phyloP scores from a whole-genome alignment of 2,113 vertebrate genomes.

The Pagrus major region DNA sequence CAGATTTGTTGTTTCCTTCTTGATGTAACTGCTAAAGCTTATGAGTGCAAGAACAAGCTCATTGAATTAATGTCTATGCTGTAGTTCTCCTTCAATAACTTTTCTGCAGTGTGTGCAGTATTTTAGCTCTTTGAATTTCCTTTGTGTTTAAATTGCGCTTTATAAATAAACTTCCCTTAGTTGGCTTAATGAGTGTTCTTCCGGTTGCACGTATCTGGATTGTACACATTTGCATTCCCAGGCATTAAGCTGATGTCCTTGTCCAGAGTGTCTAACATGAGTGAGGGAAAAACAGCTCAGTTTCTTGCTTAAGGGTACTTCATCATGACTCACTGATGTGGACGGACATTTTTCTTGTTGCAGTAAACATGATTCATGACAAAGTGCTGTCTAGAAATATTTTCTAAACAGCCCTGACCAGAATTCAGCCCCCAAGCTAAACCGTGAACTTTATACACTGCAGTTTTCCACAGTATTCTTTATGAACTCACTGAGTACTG shows the following conservation, averaged over 20 bases:
- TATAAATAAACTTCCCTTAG: neutral
- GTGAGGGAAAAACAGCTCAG: conserved; percentile 16
- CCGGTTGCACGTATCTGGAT: neutral
- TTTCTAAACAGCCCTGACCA: neutral
- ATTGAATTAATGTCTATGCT: neutral
- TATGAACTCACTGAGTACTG: neutral
- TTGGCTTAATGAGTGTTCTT: conserved; percentile 5
- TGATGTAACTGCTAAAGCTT: conserved; percentile 1
- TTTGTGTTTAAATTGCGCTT: neutral
- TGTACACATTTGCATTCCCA: conserved; percentile 18
- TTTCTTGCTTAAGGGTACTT: conserved; percentile 12
- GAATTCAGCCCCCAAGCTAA: neutral
- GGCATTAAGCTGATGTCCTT: conserved; percentile 19
- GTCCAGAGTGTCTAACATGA: conserved; percentile 19
- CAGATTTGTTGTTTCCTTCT: conserved; percentile 12
- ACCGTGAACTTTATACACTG: neutral
- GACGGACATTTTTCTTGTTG: conserved; percentile 5
- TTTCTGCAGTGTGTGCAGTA: neutral
- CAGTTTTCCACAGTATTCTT: neutral
- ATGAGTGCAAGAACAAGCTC: neutral
- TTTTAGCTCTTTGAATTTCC: conserved; percentile 11
- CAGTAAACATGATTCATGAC: conserved; percentile 15
- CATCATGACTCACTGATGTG: conserved; percentile 20
- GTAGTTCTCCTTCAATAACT: neutral
- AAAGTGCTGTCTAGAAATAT: conserved; percentile 18